Percentiles rank a stretch among this genome's conserved stretches.
phyloP scores from a whole-genome alignment of 2,797 vertebrate genomes.

The Valencia hispanica region DNA sequence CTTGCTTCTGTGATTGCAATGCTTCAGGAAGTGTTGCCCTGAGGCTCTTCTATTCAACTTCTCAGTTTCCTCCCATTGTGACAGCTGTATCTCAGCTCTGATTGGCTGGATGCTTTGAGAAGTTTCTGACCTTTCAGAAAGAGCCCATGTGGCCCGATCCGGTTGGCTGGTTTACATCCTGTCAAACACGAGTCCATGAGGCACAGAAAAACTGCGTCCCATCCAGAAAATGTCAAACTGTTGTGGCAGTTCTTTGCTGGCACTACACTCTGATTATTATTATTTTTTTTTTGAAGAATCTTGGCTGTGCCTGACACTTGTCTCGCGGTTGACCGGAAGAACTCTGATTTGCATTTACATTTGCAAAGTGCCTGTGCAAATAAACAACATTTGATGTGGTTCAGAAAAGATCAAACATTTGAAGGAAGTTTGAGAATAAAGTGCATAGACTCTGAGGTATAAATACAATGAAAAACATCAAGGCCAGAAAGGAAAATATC shows the following conservation, averaged over 20 bases:
- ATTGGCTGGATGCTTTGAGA: slow-evolving; percentile 65
- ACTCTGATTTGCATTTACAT: slow-evolving; percentile 67
- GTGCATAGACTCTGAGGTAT: slow-evolving; percentile 1
- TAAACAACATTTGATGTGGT: slow-evolving; percentile 58
- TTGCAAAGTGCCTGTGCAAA: slow-evolving; percentile 51
- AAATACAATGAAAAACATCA: slow-evolving; percentile 29
- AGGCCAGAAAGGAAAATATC: slow-evolving; percentile 12
- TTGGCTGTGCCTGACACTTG: slow-evolving; percentile 60
- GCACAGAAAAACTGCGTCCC: slow-evolving; percentile 52
- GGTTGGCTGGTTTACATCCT: slow-evolving; percentile 76
- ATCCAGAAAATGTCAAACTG: slow-evolving; percentile 69
- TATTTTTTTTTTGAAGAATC: slow-evolving; percentile 55
- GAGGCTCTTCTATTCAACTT: slow-evolving; percentile 37
- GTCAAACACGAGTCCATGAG: slow-evolving; percentile 72
- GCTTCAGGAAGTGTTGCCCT: slow-evolving; percentile 48
- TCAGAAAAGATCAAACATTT: slow-evolving; percentile 37
- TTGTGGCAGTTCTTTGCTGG: slow-evolving; percentile 61
- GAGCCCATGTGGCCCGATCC: slow-evolving; percentile 70
- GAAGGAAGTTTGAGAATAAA: slow-evolving; percentile 40
- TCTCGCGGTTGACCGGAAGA: slow-evolving; percentile 64
- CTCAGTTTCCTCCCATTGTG: slow-evolving; percentile 54
- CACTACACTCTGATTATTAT: slow-evolving; percentile 25
- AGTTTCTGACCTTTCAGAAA: slow-evolving; percentile 74
- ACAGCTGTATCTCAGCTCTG: slow-evolving; percentile 60
- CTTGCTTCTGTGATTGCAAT: slow-evolving; percentile 59